Evolutionary conservation across 2,113 vertebrate genomes (phyloP), one percentile per base, ranked within the genome.

Genomic region (Hippocampus mohnikei): DNA sequence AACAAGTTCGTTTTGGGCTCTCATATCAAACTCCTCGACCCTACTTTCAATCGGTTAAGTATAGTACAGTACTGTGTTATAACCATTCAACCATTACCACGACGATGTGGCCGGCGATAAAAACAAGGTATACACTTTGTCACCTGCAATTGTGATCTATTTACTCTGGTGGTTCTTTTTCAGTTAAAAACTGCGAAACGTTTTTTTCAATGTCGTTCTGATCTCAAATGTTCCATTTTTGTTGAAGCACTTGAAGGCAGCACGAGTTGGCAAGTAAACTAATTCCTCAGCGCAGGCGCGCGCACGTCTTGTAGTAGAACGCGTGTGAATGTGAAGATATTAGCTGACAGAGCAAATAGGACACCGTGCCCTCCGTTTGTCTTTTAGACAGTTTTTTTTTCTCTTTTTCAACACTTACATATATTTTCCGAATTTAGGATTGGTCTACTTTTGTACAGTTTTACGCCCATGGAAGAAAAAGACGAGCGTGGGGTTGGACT

Each of bases 301-400:
- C 42, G 13, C 23, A 13, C 42, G 41, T 40, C 1, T 33, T 52
- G 50, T n/a, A 1, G 29, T 61, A 21, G 61, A 21, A 37, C 37
- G 61, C 40, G 61, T 1, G 40, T 23, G 61, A 8, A 15, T 1
- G 40, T 23, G 61, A 8, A 15, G 61, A 23, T 16, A 10, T 5
- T 18, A 18, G 77, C 67, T 73, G 80, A 75, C 73, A 8, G 75
- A 60, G 77, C 77, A 18, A 8, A 68, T 67, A 71, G 71, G 25
- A 37, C 59, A 21, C 1, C 4, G 9, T 16, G 23, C n/a, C 18
- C 41, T 3, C 13, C 23, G 12, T 27, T 13, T 13, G 13, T 62
- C 18, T 18, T 61, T 37, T 61, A 1, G 6, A 10, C 25, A 7
- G 8, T 11, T 37, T 20, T 37, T 2, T 11, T 2, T n/a, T n/a